These are phyloP conservation scores for Bagarius yarrelli DNA, from an alignment of 2,113 vertebrate species.

Conservation along the genomic window DNA sequence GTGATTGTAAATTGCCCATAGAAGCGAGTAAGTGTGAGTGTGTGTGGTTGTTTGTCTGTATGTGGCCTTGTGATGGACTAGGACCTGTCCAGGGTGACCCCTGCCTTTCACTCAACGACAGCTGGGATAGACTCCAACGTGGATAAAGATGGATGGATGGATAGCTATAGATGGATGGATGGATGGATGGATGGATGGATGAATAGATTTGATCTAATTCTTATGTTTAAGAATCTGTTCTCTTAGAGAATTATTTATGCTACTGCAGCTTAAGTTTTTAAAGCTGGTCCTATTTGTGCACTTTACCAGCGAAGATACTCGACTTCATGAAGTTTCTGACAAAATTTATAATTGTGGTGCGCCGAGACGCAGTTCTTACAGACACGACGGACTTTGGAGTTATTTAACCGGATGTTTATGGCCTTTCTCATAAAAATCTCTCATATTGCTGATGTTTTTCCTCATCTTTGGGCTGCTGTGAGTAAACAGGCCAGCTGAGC, in stretches of 20 bases:
- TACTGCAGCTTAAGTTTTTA: neutral
- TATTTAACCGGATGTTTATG: slow-evolving; percentile 10
- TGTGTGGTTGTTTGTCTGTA: neutral
- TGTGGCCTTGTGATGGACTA: neutral
- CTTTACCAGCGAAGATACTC: neutral
- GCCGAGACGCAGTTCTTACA: neutral
- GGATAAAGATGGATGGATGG: too few relatives aligned
- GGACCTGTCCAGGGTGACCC: neutral
- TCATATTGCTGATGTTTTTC: slow-evolving; percentile 9
- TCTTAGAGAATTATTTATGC: too few relatives aligned
- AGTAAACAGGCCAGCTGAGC: neutral
- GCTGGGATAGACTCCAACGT: too few relatives aligned
- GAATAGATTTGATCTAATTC: too few relatives aligned
- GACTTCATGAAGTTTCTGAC: slow-evolving; percentile 5
- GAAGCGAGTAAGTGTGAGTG: neutral
- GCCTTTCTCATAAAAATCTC: slow-evolving; percentile 4
- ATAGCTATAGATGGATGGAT: too few relatives aligned
- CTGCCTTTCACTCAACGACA: too few relatives aligned
- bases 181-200: too few relatives aligned
- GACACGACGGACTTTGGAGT: neutral
- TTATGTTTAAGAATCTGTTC: too few relatives aligned
- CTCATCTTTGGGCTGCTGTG: neutral
- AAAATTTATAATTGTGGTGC: neutral
- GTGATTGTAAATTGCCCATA: too few relatives aligned
- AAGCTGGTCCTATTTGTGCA: neutral